Conservation (phyloP, 92 coral and sea anemone genomes). For the Actinernus sp. region DNA sequence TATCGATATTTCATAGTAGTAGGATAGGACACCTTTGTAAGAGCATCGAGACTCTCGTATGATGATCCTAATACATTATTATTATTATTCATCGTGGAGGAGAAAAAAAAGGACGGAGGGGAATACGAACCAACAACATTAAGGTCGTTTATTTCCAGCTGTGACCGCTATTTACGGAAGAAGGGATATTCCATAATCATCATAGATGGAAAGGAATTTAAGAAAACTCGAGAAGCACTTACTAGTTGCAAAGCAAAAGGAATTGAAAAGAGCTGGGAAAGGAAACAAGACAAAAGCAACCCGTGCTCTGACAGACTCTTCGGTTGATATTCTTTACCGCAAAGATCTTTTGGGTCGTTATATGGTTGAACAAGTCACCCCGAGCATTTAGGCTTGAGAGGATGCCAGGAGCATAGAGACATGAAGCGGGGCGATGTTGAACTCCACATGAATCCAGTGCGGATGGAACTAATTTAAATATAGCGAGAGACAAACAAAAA, state of each 20-base stretch:
- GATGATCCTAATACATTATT: too few relatives aligned
- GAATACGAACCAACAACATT: neutral
- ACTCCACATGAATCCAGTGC: too few relatives aligned
- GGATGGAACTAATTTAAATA: neutral
- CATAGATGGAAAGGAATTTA: too few relatives aligned
- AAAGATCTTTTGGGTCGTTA: neutral
- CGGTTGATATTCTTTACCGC: neutral
- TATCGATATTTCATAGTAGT: too few relatives aligned
- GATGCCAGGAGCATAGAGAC: too few relatives aligned
- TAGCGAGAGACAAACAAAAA: neutral
- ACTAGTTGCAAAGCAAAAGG: neutral
- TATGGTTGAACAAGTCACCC: neutral
- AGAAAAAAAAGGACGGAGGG: neutral
- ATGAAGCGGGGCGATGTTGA: too few relatives aligned
- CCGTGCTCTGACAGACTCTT: neutral
- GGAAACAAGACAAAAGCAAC: neutral
- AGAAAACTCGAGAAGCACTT: neutral
- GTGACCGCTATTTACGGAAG: neutral
- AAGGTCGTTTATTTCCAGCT: neutral
- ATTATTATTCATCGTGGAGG: too few relatives aligned
- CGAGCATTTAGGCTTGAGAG: too few relatives aligned
- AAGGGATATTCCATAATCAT: too few relatives aligned
- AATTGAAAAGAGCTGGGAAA: neutral
- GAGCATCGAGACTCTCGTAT: too few relatives aligned
- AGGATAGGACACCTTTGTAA: too few relatives aligned